Conservation (phyloP, 2,797 vertebrate genomes). For the Oreonectes daqikongensis region DNA sequence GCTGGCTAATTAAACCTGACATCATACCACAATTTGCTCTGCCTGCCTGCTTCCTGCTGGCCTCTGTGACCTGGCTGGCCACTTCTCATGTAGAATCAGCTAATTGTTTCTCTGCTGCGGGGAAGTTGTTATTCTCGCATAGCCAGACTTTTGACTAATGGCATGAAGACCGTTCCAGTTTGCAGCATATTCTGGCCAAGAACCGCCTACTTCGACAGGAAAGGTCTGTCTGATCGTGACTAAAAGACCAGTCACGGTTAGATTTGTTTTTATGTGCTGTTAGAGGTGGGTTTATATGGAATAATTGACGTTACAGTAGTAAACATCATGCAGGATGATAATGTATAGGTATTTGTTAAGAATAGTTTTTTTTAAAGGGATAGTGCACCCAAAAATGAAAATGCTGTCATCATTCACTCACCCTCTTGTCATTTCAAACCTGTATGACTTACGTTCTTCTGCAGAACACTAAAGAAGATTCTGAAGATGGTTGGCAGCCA, state of each 20-base stretch:
- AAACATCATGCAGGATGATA: neutral
- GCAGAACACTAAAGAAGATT: too few relatives aligned
- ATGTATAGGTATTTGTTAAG: too few relatives aligned
- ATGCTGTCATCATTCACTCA: too few relatives aligned
- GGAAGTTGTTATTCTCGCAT: neutral
- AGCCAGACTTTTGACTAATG: slow-evolving; percentile 15
- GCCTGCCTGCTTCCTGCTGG: slow-evolving; percentile 18
- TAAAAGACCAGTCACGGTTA: neutral
- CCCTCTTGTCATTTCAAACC: too few relatives aligned
- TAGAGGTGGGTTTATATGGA: neutral
- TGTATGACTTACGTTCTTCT: too few relatives aligned
- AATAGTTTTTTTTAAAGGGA: too few relatives aligned
- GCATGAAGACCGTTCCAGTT: neutral
- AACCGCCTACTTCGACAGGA: slow-evolving; percentile 1
- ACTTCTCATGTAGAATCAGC: slow-evolving; percentile 1
- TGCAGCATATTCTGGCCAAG: neutral
- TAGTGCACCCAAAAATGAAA: too few relatives aligned
- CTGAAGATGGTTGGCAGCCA: too few relatives aligned
- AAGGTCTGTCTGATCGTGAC: neutral
- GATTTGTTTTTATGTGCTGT: neutral
- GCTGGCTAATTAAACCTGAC: slow-evolving; percentile 75
- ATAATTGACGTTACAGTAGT: neutral
- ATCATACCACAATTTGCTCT: slow-evolving; percentile 66
- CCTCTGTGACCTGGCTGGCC: slow-evolving; percentile 5
- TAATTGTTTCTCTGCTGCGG: slow-evolving; percentile 29